phyloP scores from a whole-genome alignment of 2,888 invertebrate species.

The Rotaria socialis region DNA sequence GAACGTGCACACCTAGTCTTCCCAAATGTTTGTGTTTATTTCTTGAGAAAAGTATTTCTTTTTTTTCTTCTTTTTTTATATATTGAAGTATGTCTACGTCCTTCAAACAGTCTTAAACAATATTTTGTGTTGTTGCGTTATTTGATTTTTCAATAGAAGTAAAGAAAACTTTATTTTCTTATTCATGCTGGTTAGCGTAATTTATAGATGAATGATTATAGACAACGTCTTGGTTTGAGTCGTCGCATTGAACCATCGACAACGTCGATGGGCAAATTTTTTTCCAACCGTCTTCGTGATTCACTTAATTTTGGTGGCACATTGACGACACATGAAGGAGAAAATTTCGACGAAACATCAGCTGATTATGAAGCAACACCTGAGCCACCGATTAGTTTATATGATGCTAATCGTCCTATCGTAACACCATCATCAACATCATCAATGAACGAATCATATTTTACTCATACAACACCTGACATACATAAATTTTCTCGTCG shows the following conservation, averaged over 20 bases:
- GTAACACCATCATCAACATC: slow-evolving; percentile 6
- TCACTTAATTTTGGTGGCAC: background rate
- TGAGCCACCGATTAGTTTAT: background rate
- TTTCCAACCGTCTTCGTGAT: slow-evolving; percentile 12
- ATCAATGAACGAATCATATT: background rate
- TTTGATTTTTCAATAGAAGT: background rate
- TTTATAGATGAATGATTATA: background rate
- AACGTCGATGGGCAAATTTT: slow-evolving; percentile 15
- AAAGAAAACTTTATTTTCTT: background rate
- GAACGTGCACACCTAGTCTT: background rate
- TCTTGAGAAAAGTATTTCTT: background rate
- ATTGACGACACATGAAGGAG: background rate
- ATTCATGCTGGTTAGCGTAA: too few relatives aligned
- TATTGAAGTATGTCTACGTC: slow-evolving; percentile 4
- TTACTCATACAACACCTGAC: slow-evolving; percentile 19
- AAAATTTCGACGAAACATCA: background rate
- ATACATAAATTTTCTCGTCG: slow-evolving; percentile 29
- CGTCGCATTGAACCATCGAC: background rate
- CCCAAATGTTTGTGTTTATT: background rate
- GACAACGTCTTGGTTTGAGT: background rate
- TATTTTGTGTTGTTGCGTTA: background rate
- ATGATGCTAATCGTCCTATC: slow-evolving; percentile 7
- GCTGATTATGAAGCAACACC: slow-evolving; percentile 31
- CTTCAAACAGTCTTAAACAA: background rate
- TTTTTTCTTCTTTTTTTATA: background rate